Base-by-base conservation (phyloP, 2,797 vertebrate species). In the Thripadectes ignobilis region DNA sequence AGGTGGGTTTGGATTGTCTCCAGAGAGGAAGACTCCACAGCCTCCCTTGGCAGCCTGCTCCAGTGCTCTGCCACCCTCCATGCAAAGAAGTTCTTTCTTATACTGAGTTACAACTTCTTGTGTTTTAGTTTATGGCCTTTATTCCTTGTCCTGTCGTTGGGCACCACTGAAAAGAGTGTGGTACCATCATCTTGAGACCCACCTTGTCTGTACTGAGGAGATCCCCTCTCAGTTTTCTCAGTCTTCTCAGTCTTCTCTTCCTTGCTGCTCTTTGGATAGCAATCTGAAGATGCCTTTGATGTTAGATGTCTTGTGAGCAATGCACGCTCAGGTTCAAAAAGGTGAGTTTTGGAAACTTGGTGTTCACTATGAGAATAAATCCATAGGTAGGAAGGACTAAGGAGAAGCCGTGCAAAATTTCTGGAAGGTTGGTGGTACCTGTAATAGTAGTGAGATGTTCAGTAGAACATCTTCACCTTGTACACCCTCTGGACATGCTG, bases 251-350 rank as follows among this genome's bases (percentile, higher is more conserved):
- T 34, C 43, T 34, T 34, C 29, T 65, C 23, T 34, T 65, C 32
- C 23, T 52, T 78, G 9, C 11, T 49, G 13, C 8, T 61, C n/a
- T 85, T 67, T 29, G 11, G 22, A 20, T 5, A 17, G 22, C 29
- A 58, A 58, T 45, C 19, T 75, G 62, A 61, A 88, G 27, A 48
- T 69, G 29, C 8, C 88, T 80, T 93, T 93, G 21, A 2, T 77
- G 7, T 29, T 36, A 3, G 14, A 2, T 52, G 3, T 46, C 26
- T 67, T 34, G 19, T 2, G 3, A 54, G 7, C 0, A 2, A 18
- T 17, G 29, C 4, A 41, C 19, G 6, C 20, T 48, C 22, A 3
- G 9, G 10, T 49, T 89, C 41, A 21, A 4, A 62, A 83, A 39
- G 21, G 5, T 9, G 2, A 2, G 3, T 26, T 76, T 71, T 13